A percentile compares a stretch with the other conserved stretches of the same genome.
These are phyloP conservation scores for Dipus sagitta DNA, from an alignment of 2,797 vertebrate species.

Conservation along the genomic window DNA sequence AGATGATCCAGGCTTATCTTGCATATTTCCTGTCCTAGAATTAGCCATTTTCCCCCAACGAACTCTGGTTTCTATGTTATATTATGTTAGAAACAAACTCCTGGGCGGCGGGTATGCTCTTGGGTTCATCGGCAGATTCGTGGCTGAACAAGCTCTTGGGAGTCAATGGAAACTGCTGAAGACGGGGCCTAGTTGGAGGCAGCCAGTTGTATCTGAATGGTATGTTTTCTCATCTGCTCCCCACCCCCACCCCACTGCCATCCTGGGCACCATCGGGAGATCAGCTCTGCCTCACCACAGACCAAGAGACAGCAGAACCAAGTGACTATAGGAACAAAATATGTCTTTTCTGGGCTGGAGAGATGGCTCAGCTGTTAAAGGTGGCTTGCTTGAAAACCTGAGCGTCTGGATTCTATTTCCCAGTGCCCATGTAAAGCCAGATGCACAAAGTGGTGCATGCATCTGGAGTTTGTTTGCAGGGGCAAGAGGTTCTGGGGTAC, in stretches of 20 bases:
- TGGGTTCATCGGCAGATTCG: neutral
- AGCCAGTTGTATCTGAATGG: neutral
- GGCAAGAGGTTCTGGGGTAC: no score
- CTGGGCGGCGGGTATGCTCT: neutral
- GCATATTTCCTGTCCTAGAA: neutral
- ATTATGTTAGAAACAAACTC: neutral
- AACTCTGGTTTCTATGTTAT: neutral
- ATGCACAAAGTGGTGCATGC: no score
- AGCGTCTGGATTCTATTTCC: no score
- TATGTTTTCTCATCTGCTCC: neutral
- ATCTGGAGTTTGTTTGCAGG: no score
- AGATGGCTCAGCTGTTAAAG: no score
- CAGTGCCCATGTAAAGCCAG: no score
- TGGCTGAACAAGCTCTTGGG: neutral
- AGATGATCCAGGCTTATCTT: neutral
- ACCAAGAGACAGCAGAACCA: neutral
- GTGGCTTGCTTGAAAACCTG: no score
- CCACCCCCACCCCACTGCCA: neutral
- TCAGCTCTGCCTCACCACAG: neutral
- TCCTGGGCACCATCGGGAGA: neutral
- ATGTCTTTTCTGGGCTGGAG: neutral
- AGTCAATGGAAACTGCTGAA: neutral
- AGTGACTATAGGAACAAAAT: neutral
- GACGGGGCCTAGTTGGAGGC: no score
- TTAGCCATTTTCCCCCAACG: neutral